Conservation (phyloP, 2,888 invertebrate species). For the Amblyjoppa proteus region DNA sequence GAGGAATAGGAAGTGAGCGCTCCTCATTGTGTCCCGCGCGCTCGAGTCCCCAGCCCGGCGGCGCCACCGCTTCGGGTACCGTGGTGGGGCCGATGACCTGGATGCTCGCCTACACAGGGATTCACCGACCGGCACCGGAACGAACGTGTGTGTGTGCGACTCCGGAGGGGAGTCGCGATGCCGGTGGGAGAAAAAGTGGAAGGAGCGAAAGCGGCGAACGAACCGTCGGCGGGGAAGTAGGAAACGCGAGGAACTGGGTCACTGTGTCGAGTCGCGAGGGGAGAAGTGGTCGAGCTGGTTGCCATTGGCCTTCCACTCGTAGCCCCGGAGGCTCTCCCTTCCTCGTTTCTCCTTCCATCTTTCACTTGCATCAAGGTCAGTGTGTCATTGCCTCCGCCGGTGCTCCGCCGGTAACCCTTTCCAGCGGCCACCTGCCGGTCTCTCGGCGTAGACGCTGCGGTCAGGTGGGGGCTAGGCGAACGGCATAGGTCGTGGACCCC, state of each 20-base stretch:
- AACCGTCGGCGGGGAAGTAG: constrained; percentile 72
- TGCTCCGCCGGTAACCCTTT: constrained; percentile 49
- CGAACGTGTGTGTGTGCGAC: constrained; percentile 15
- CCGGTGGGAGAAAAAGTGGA: constrained; percentile 58
- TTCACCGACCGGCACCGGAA: constrained; percentile 17
- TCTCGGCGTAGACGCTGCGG: constrained; percentile 46
- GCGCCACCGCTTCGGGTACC: constrained; percentile 4
- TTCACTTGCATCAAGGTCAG: constrained; percentile 79
- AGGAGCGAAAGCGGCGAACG: constrained; percentile 37
- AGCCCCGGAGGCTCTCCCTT: constrained; percentile 47
- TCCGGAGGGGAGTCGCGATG: constrained; percentile 42
- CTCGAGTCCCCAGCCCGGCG: neutral
- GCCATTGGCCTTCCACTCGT: constrained; percentile 70
- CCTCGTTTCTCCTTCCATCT: constrained; percentile 25
- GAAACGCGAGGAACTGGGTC: constrained; percentile 76
- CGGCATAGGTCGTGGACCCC: constrained; percentile 79
- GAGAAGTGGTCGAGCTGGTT: constrained; percentile 64
- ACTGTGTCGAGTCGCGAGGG: constrained; percentile 72
- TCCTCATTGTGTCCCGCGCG: constrained; percentile 20
- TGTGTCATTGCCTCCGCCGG: constrained; percentile 80
- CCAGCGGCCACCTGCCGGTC: constrained; percentile 47
- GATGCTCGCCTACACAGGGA: constrained; percentile 70
- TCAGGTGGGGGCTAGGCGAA: constrained; percentile 71
- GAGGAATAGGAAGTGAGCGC: constrained; percentile 14
- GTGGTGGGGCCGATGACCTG: constrained; percentile 79